Evolutionary conservation across 2,888 invertebrate species (phyloP), one percentile per base, ranked within the genome.

Genomic region (Oscheius sp.): DNA sequence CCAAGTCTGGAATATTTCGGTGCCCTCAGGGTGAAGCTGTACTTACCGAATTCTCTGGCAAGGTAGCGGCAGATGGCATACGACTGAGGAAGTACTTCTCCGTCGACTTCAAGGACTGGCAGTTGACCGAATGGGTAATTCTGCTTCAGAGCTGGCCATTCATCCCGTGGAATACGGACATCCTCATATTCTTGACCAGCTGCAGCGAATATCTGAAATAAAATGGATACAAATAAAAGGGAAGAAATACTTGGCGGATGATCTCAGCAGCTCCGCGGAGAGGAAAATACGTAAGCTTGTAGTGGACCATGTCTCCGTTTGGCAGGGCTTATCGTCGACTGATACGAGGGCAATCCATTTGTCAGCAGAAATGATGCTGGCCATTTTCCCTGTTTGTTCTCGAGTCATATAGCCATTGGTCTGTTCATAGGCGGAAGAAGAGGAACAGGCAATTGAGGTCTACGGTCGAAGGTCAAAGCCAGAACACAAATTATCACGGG

Each of bases 161-260:
- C 75, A 25, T 77, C 78, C 52, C 69, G 43, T n/a, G 75, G 69
- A n/a, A 82, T 75, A 16, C 81, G 69, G n/a, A 80, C 70, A 46
- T 84, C 83, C 58, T 83, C 83, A 56, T 79, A 84, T n/a, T 76
- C 75, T 45, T 74, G 72, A 23, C 77, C 82, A 43, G 80, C 79
- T 9, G 71, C 74, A 3, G 76, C 72, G 25, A 82, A 72, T 21
- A 79, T 76, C 69, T 78, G 21, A 21, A 69, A 55, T 23, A 55
- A 3, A 55, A 13, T 55, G n/a, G 49, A 18, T 21, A 55, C 23
- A 23, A 21, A 55, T 3, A 23, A 55, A 25, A 55, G 2, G 55
- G 35, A 23, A 27, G 49, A 49, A 49, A 25, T 2, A 66, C 66
- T 52, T 66, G 66, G 7, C 66, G 66, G 25, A 66, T 66, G 29